These are phyloP conservation scores for Drosophila mayri DNA, from an alignment of 1,140 invertebrate genomes.

Conservation along the genomic window DNA sequence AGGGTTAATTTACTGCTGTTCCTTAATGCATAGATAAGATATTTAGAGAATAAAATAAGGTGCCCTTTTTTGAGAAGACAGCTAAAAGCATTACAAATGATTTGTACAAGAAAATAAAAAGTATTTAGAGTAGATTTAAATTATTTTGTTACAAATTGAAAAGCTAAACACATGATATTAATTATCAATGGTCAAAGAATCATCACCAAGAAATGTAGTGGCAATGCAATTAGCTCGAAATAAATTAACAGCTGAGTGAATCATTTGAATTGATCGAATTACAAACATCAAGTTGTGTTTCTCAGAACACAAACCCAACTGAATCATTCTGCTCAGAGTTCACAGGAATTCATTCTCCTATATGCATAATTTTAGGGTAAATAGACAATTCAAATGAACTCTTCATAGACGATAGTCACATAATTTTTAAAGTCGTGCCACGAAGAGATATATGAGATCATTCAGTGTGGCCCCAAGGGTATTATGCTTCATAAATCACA, in stretches of 20 bases:
- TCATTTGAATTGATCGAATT: constrained; percentile 15
- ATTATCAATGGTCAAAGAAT: background rate
- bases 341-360: constrained; percentile 13
- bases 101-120: too few species aligned
- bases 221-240: background rate
- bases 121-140: background rate
- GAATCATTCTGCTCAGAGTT: constrained; percentile 36
- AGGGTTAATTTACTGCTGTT: constrained; percentile 28
- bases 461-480: constrained; percentile 86
- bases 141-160: background rate
- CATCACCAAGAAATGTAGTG: background rate
- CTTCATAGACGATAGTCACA: constrained; percentile 28
- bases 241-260: constrained; percentile 4
- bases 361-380: constrained; percentile 5
- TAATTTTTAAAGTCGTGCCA: constrained; percentile 5
- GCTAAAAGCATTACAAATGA: background rate
- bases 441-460: constrained; percentile 87
- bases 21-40: constrained; percentile 2
- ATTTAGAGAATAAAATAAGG: background rate
- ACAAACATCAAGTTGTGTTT: constrained; percentile 23
- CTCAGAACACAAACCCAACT: constrained; percentile 34
- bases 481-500: constrained; percentile 65
- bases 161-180: background rate
- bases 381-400: constrained; percentile 23
- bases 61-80: too few species aligned